phyloP scores from a whole-genome alignment of 2,888 invertebrate species.

The Parnassius glacialis region DNA sequence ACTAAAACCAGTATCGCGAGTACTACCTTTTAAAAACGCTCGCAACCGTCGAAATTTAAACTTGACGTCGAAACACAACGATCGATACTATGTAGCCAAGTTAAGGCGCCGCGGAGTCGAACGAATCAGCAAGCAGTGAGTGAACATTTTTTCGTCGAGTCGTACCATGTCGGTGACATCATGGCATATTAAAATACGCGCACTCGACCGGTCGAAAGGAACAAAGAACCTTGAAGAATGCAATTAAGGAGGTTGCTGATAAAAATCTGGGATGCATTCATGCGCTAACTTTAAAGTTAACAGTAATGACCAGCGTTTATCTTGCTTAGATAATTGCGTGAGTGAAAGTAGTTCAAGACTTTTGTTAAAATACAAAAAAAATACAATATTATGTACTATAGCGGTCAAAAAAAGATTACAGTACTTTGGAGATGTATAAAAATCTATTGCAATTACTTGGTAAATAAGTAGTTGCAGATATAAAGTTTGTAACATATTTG shows the following conservation, averaged over 20 bases:
- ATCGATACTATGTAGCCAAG: constrained; percentile 1
- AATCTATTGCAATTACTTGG: too few relatives aligned
- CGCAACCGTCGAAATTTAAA: constrained; percentile 22
- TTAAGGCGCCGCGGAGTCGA: background rate
- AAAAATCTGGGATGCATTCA: constrained; percentile 15
- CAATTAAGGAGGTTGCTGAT: constrained; percentile 16
- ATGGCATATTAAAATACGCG: constrained; percentile 17
- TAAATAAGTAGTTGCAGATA: too few relatives aligned
- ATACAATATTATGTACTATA: too few relatives aligned
- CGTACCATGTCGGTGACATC: constrained; percentile 19
- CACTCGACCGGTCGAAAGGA: constrained; percentile 18
- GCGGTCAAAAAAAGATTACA: too few relatives aligned
- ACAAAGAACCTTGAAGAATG: constrained; percentile 24
- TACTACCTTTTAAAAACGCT: background rate
- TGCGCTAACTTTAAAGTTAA: background rate
- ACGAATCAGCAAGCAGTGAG: background rate
- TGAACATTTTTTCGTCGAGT: background rate
- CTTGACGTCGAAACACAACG: constrained; percentile 4
- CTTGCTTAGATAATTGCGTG: background rate
- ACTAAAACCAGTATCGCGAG: constrained; percentile 19
- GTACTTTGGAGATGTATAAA: too few relatives aligned
- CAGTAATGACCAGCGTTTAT: constrained; percentile 4
- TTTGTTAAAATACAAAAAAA: too few relatives aligned
- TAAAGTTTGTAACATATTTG: too few relatives aligned
- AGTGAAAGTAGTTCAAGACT: constrained; percentile 5